Percentiles rank a stretch among this genome's conserved stretches.
Evolutionary conservation across 1,140 invertebrate species (phyloP).

Genomic region (Sycophila sp.): DNA sequence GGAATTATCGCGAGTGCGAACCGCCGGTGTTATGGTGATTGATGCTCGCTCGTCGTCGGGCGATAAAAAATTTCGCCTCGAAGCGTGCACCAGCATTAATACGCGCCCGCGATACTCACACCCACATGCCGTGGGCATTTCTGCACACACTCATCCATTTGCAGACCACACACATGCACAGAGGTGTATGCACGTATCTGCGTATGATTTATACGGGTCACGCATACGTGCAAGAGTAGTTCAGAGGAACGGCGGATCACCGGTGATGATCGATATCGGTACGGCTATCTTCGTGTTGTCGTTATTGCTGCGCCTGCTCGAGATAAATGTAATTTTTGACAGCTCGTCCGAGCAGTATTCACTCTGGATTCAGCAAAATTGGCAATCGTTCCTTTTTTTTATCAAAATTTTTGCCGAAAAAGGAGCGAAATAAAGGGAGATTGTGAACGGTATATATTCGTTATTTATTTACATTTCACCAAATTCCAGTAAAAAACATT

Average conservation of each 20-base stretch:
- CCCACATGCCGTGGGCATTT: no score
- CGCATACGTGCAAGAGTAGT: neutral
- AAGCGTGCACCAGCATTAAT: no score
- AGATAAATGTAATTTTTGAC: conserved; percentile 13
- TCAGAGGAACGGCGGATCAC: neutral
- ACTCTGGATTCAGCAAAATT: no score
- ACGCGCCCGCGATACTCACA: no score
- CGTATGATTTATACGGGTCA: conserved; percentile 26
- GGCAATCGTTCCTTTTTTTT: no score
- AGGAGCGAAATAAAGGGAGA: no score
- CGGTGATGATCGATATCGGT: neutral
- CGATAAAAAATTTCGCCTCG: conserved; percentile 23
- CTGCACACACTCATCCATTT: no score
- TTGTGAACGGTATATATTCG: no score
- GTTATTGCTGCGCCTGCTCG: neutral
- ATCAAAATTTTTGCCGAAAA: no score
- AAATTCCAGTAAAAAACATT: no score
- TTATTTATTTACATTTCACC: no score
- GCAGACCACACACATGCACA: neutral
- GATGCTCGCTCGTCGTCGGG: conserved; percentile 31
- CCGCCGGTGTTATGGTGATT: conserved; percentile 30
- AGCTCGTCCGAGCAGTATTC: no score
- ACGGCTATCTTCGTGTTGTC: neutral
- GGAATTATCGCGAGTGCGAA: conserved; percentile 34
- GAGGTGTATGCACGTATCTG: neutral